These are phyloP conservation scores for Panthera leo DNA, from an alignment of 2,113 vertebrate species.

Conservation along the genomic window DNA sequence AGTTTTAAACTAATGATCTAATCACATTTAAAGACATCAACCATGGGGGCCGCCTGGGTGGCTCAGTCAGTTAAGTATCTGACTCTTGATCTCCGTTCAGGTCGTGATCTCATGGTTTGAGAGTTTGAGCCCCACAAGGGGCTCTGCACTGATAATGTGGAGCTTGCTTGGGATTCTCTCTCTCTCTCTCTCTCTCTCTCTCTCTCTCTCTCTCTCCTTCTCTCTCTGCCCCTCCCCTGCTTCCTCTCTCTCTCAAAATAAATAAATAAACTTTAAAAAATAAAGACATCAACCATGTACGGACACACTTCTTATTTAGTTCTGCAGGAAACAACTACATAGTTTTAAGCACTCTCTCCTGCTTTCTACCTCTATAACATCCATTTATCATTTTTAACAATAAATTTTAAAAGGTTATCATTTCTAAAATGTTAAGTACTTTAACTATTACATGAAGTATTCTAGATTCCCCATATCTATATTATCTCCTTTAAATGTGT, in stretches of 20 bases:
- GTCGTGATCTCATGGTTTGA: too few species aligned
- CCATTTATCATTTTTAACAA: slow-evolving; percentile 36
- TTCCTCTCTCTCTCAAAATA: too few species aligned
- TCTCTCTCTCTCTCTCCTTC: too few species aligned
- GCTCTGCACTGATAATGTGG: too few species aligned
- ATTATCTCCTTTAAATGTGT: background rate
- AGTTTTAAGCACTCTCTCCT: slow-evolving; percentile 22
- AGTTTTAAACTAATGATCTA: slow-evolving; percentile 29
- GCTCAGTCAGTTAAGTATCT: too few species aligned
- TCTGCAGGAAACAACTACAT: slow-evolving; percentile 3
- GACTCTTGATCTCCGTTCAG: too few species aligned
- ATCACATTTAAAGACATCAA: slow-evolving; percentile 16
- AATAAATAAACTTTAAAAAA: too few species aligned
- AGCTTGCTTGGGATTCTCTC: too few species aligned
- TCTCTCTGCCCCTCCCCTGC: too few species aligned
- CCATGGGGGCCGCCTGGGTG: background rate
- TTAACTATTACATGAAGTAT: background rate
- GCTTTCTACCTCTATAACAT: background rate
- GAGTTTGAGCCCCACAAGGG: too few species aligned
- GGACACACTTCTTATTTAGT: background rate
- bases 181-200: too few species aligned
- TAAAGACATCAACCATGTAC: background rate
- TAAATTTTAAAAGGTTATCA: slow-evolving; percentile 1
- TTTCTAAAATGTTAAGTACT: background rate
- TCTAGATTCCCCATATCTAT: background rate